These are phyloP conservation scores for Cancer borealis DNA, from an alignment of 2,888 invertebrate species.

Conservation along the genomic window DNA sequence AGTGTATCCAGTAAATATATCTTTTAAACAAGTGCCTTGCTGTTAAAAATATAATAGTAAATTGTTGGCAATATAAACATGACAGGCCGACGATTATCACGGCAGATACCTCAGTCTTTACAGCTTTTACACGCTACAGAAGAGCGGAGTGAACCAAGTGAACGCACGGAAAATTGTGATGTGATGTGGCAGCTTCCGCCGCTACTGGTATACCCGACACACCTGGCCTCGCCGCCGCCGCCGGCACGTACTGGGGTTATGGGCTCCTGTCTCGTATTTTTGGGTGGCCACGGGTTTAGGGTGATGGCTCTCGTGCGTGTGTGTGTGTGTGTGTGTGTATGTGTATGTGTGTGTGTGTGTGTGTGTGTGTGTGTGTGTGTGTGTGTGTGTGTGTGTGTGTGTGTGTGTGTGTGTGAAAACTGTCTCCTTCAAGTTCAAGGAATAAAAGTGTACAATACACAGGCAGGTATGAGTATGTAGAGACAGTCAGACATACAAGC, in stretches of 20 bases:
- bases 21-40: background rate
- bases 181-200: background rate
- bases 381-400: too few relatives aligned
- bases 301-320: constrained; percentile 23
- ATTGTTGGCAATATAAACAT: background rate
- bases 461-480: background rate
- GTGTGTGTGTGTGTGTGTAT: constrained; percentile 25
- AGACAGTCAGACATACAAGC: background rate
- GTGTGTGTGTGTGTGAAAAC: too few relatives aligned
- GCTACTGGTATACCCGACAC: background rate
- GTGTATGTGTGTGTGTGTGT: constrained; percentile 31
- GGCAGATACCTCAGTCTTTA: background rate
- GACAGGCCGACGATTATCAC: background rate
- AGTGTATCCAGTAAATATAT: background rate
- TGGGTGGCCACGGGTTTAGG: background rate
- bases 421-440: too few relatives aligned
- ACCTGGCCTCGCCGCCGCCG: background rate
- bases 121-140: background rate
- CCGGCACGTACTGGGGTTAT: background rate
- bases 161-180: background rate
- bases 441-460: background rate
- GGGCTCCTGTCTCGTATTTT: constrained; percentile 12
- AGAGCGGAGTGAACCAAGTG: background rate
- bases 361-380: background rate
- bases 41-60: background rate